phyloP scores from a whole-genome alignment of 2,113 vertebrate species.

The Oncorhynchus keta region DNA sequence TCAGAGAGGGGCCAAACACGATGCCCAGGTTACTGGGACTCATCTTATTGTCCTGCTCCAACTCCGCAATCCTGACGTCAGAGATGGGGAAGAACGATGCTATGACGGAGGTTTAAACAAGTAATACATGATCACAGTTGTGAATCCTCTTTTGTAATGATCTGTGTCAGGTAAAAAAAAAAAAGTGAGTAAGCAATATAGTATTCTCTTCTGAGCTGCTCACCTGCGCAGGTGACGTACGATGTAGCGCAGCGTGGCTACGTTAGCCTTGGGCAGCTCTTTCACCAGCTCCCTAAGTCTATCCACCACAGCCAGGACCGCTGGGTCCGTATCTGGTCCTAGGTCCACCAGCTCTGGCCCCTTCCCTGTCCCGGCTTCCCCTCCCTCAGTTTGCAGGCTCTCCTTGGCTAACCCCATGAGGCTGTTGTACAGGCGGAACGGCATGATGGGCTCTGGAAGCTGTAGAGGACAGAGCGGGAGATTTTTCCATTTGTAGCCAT shows the following conservation, averaged over 20 bases:
- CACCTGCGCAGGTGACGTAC: slow-evolving; percentile 86
- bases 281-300: slow-evolving; percentile 80
- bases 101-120: too few species aligned
- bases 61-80: slow-evolving; percentile 83
- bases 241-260: slow-evolving; percentile 82
- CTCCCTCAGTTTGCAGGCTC: slow-evolving; percentile 75
- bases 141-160: too few species aligned
- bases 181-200: too few species aligned
- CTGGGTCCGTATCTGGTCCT: slow-evolving; percentile 72
- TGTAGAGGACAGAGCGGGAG: slow-evolving; percentile 46
- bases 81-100: not conserved
- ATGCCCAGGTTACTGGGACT: slow-evolving; percentile 92
- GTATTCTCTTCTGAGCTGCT: slow-evolving; percentile 19
- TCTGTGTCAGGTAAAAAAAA: too few species aligned
- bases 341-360: slow-evolving; percentile 71
- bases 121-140: not conserved
- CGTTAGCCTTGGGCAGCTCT: slow-evolving; percentile 82
- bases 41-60: slow-evolving; percentile 97
- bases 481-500: not conserved
- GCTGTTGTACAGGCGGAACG: slow-evolving; percentile 86
- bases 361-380: slow-evolving; percentile 47
- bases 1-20: slow-evolving; percentile 92
- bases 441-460: slow-evolving; percentile 93
- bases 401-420: slow-evolving; percentile 96
- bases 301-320: slow-evolving; percentile 73